Conservation (phyloP, 2,888 invertebrate genomes). For the Ectobius pallidus region DNA sequence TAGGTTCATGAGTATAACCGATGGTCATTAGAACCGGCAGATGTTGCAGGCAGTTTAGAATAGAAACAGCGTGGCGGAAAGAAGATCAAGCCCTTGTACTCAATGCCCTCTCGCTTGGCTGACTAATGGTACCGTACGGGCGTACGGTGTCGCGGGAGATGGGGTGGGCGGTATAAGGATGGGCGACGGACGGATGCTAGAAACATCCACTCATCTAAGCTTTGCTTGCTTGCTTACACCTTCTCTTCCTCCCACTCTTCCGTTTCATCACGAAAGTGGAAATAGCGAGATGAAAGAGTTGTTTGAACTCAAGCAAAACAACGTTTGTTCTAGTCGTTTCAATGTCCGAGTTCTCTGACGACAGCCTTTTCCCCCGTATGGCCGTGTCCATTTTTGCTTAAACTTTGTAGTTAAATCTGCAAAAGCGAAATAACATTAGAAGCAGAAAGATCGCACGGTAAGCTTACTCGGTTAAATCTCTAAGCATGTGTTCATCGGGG, state of each 20-base stretch:
- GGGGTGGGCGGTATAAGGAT: no score
- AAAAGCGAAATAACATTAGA: constrained; percentile 18
- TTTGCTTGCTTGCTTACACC: constrained; percentile 5
- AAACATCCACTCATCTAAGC: background rate
- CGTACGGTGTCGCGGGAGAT: background rate
- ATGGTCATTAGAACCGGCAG: background rate
- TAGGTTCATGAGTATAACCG: no score
- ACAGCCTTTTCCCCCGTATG: background rate
- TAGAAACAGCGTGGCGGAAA: background rate
- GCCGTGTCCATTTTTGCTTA: constrained; percentile 3
- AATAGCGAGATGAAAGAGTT: constrained; percentile 30
- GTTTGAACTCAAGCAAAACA: constrained; percentile 30
- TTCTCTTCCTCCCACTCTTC: background rate
- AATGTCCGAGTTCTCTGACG: background rate
- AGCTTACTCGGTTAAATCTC: background rate
- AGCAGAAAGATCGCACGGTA: background rate
- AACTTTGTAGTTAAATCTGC: constrained; percentile 23
- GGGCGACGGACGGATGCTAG: background rate
- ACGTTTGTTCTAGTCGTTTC: constrained; percentile 4
- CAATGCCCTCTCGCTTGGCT: background rate
- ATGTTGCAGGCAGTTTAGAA: background rate
- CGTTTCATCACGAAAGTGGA: constrained; percentile 23
- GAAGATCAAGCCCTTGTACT: background rate
- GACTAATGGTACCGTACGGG: background rate
- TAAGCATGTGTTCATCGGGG: background rate